phyloP scores from a whole-genome alignment of 2,797 vertebrate species.

The Enteromius argenteus region DNA sequence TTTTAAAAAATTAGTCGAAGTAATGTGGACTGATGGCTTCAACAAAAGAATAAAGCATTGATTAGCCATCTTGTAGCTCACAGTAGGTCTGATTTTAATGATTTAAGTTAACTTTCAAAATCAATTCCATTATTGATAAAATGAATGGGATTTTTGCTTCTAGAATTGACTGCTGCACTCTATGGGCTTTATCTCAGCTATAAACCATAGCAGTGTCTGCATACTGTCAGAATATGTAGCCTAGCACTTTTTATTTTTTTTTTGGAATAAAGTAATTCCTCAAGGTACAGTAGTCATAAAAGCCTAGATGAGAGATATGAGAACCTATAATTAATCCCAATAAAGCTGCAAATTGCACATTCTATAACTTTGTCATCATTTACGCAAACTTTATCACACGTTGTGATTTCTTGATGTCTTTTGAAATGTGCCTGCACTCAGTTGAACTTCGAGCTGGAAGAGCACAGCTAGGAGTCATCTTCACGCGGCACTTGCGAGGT shows the following conservation, averaged over 20 bases:
- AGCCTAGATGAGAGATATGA: background rate
- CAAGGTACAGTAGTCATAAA: background rate
- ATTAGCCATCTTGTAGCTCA: background rate
- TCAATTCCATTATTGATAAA: background rate
- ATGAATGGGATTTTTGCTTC: background rate
- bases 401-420: background rate
- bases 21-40: background rate
- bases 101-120: background rate
- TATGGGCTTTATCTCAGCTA: background rate
- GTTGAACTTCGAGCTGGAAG: conserved; percentile 1
- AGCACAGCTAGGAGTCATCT: conserved; percentile 17
- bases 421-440: background rate
- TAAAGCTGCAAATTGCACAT: background rate
- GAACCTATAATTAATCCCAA: background rate
- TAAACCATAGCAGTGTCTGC: background rate
- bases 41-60: background rate
- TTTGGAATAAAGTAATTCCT: background rate
- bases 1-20: background rate
- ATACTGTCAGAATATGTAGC: background rate
- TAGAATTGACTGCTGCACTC: background rate
- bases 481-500: background rate
- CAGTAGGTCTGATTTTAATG: background rate
- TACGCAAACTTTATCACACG: background rate
- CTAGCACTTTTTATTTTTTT: background rate
- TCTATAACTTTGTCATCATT: background rate